A percentile compares a stretch with the other conserved stretches of the same genome.
Conservation (phyloP, 1,140 invertebrate species). For the Drosophila sechellia region DNA sequence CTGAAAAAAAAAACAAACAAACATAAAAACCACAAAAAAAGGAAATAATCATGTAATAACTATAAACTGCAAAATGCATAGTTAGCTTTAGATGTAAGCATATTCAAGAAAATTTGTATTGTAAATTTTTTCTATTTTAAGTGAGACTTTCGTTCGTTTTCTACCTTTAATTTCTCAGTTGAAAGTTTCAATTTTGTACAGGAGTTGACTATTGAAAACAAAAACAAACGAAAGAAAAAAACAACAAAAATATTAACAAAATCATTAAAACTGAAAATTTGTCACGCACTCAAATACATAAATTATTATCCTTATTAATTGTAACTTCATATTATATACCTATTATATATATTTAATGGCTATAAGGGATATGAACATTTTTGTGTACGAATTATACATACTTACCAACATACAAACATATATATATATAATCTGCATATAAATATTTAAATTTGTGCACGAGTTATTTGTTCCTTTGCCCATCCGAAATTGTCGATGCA, state of each 20-base stretch:
- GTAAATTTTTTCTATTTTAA: constrained; percentile 73
- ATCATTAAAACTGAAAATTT: constrained; percentile 65
- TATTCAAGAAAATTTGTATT: constrained; percentile 71
- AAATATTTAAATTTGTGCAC: constrained; percentile 57
- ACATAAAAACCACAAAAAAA: constrained; percentile 47
- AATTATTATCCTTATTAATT: constrained; percentile 69
- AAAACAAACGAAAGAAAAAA: constrained; percentile 9
- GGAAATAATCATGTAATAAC: constrained; percentile 41
- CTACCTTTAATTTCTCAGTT: constrained; percentile 33
- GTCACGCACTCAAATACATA: constrained; percentile 71
- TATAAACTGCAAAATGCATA: constrained; percentile 49
- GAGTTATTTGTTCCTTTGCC: constrained; percentile 52
- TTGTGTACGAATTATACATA: constrained; percentile 52
- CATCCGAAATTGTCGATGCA: constrained; percentile 31
- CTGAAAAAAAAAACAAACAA: constrained; percentile 29
- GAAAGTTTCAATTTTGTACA: constrained; percentile 70
- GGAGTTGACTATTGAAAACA: constrained; percentile 66
- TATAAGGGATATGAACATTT: constrained; percentile 59
- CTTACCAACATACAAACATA: constrained; percentile 34
- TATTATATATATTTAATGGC: constrained; percentile 58
- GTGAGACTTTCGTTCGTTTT: constrained; percentile 55
- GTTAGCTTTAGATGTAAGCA: constrained; percentile 61
- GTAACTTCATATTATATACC: constrained; percentile 49
- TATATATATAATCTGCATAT: constrained; percentile 42
- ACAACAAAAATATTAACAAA: constrained; percentile 24